phyloP scores from a whole-genome alignment of 2,797 vertebrate species.

The Arrhamphus sclerolepis region DNA sequence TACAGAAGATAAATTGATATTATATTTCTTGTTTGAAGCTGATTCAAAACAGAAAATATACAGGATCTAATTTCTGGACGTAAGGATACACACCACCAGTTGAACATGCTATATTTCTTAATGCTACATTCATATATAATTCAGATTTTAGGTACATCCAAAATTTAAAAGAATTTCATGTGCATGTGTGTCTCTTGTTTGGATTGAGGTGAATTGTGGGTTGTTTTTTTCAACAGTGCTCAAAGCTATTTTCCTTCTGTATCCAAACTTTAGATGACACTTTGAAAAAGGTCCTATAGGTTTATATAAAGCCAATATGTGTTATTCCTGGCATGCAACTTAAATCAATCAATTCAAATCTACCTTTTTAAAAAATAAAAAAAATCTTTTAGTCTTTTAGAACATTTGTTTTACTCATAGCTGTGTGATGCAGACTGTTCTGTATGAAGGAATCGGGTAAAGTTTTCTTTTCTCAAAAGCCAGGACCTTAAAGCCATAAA shows the following conservation, averaged over 20 bases:
- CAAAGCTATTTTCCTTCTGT: too few relatives aligned
- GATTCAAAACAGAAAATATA: conserved; percentile 32
- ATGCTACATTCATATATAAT: conserved; percentile 23
- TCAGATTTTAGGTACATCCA: conserved; percentile 26
- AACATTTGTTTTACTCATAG: neutral
- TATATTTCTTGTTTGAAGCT: conserved; percentile 46
- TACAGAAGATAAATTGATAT: conserved; percentile 50
- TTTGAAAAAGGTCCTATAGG: too few relatives aligned
- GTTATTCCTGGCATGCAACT: neutral
- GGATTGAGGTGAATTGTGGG: conserved; percentile 3
- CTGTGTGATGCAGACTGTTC: conserved; percentile 7
- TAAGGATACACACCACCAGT: conserved; percentile 26
- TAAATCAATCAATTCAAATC: neutral
- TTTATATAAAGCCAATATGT: too few relatives aligned
- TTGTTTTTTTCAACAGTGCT: too few relatives aligned
- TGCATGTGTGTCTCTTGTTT: conserved; percentile 17
- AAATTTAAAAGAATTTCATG: conserved; percentile 31
- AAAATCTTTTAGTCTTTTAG: neutral
- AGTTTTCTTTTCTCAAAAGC: conserved; percentile 26
- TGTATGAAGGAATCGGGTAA: conserved; percentile 26
- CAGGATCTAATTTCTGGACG: conserved; percentile 31
- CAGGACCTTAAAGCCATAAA: conserved; percentile 56
- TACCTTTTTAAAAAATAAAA: too few relatives aligned
- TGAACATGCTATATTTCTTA: conserved; percentile 25
- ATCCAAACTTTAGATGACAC: too few relatives aligned